phyloP scores from a whole-genome alignment of 2,797 vertebrate genomes.

The Acipenser transmontanus region DNA sequence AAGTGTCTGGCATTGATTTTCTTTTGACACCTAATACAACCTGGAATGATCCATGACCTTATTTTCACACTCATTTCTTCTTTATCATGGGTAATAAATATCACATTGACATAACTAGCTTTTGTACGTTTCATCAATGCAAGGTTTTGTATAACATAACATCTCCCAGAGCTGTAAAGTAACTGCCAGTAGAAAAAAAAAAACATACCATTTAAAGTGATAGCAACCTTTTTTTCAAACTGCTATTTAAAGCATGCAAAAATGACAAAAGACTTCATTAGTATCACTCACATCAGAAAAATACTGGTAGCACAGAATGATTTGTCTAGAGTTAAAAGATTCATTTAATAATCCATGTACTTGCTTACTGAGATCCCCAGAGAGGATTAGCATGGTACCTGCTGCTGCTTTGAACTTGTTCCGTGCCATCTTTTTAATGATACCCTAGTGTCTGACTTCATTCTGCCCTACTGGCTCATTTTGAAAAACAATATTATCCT shows the following conservation, averaged over 20 bases:
- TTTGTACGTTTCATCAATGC: constrained; percentile 51
- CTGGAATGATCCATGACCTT: constrained; percentile 70
- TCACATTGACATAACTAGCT: constrained; percentile 61
- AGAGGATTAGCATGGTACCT: constrained; percentile 1
- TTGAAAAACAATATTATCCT: too few relatives aligned
- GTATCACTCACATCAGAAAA: too few relatives aligned
- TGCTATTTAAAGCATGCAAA: too few relatives aligned
- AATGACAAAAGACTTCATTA: too few relatives aligned
- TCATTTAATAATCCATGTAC: neutral
- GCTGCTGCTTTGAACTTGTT: constrained; percentile 1
- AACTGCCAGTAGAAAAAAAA: constrained; percentile 48
- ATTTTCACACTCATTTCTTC: constrained; percentile 73
- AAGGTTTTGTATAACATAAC: constrained; percentile 55
- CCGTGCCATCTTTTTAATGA: neutral
- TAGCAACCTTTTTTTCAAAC: constrained; percentile 2
- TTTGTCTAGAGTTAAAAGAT: neutral
- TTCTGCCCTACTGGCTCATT: too few relatives aligned
- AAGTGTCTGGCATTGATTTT: constrained; percentile 54
- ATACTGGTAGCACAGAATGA: too few relatives aligned
- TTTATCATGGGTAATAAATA: constrained; percentile 77
- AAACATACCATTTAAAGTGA: constrained; percentile 22
- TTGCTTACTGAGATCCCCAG: neutral
- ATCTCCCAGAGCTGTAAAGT: constrained; percentile 35
- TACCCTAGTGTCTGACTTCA: neutral
- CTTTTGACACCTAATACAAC: constrained; percentile 65